Base-by-base conservation (phyloP, 1,140 invertebrate genomes). In the Calliopsis andreniformis region DNA sequence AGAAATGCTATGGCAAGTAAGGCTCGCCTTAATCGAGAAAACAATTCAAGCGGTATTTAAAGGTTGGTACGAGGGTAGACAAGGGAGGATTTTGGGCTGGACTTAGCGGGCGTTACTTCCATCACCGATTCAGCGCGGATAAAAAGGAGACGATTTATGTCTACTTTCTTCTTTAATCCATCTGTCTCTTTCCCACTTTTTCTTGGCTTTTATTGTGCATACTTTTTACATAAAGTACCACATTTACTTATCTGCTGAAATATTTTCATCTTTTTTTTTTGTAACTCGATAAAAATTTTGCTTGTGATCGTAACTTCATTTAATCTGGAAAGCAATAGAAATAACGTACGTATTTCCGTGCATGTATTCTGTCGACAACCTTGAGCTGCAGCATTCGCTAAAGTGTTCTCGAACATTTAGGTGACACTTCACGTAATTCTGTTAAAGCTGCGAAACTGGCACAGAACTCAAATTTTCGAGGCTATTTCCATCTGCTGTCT, bases 371-470 rank as follows among this genome's bases (percentile, higher is more conserved):
- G 20, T 20, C n/a, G 35, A 14, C 73, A 63, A 42, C n/a, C 49
- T 68, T 61, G 49, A n/a, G 18, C 42, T n/a, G 42, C 12, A 28
- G 20, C 49, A 28, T 81, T 81, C 68, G 58, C 28, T 25, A n/a
- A 45, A 70, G 39, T 68, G 49, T 81, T 55, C 20, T 32, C 45
- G 58, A 78, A 82, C 28, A 72, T 82, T n/a, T 45, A 47, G 42
- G 32, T 71, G 23, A 43, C 58, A 49, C 32, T 16, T 49, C 45
- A 28, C 28, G 42, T 80, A 85, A 85, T 83, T 78, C 81, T 81
- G 84, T 82, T 84, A 86, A 83, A 87, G 79, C 80, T 69, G 43
- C 53, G 47, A 79, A 86, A 86, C 84, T 86, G 73, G 53, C 72
- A 55, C 39, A 30, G 59, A 63, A 63, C 73, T 55, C 43, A 51